These are phyloP conservation scores for Typhlomys cinereus DNA, from an alignment of 2,113 vertebrate genomes.

Conservation along the genomic window DNA sequence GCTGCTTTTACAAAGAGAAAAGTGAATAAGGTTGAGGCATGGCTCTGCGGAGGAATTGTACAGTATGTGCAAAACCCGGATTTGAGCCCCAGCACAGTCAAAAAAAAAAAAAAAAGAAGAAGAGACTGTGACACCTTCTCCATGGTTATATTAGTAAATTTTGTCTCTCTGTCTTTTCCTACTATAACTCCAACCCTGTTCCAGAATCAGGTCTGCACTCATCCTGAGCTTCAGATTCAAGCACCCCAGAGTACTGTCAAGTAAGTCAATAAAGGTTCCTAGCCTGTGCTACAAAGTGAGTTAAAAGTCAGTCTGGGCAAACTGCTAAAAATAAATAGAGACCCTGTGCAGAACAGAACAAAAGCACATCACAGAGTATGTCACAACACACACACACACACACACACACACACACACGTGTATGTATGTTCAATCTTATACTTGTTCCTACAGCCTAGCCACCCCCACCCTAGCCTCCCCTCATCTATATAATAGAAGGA, in stretches of 20 bases:
- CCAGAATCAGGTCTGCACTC: not conserved
- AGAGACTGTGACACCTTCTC: not conserved
- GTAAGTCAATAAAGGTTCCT: not conserved
- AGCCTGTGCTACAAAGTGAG: too few relatives aligned
- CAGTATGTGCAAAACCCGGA: not conserved
- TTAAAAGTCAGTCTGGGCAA: too few relatives aligned
- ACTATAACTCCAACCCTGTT: not conserved
- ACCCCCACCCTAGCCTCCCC: too few relatives aligned
- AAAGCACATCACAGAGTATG: not conserved
- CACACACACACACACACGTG: too few relatives aligned
- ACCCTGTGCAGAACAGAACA: too few relatives aligned
- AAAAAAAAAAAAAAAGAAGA: not conserved
- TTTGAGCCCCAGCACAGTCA: too few relatives aligned
- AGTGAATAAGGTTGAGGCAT: not conserved
- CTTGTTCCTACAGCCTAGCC: not conserved
- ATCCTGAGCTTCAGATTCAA: accelerated
- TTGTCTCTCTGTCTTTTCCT: not conserved
- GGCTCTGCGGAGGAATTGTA: not conserved
- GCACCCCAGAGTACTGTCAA: not conserved
- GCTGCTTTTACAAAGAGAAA: conserved; percentile 33
- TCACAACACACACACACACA: too few relatives aligned
- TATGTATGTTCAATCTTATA: too few relatives aligned
- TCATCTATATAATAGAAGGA: not conserved
- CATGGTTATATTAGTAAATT: not conserved
- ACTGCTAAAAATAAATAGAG: too few relatives aligned